Base-by-base conservation (phyloP, 2,113 vertebrate genomes). In the Crotalus helleri region DNA sequence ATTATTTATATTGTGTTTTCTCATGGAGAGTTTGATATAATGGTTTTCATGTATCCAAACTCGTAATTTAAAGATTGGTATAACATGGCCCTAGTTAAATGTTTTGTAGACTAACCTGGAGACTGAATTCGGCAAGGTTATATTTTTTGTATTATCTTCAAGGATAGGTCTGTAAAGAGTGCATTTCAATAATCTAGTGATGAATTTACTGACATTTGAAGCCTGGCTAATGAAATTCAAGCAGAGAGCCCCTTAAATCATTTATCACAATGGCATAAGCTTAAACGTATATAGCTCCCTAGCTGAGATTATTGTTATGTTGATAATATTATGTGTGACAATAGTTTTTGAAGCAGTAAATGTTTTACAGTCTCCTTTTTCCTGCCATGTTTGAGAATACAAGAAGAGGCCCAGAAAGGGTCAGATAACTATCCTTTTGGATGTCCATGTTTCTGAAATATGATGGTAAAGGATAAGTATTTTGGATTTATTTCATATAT, bases 401-500 rank as follows among this genome's bases (percentile, higher is more conserved):
- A 85, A 29, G 2, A 29, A 21, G n/a, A 51, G 21, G 11, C 5
- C 10, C 33, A 54, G 13, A 33, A n/a, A 15, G 46, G 23, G 7
- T 33, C 49, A 44, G 5, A 33, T 57, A 55, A 74, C 10, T 7
- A 24, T 92, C 21, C 29, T 58, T 26, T 54, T 21, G n/a, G 21
- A 15, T 15, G 11, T 58, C n/a, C 64, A 46, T 29, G 12, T 92
- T 91, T 51, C 89, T 0, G 5, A 59, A 89, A 26, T 29, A 85
- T 91, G 61, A 0, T 26, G 0, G 0, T 0, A 57, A 95, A 93
- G 0, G 4, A 3, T 88, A 29, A 51, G 64, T 3, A 58, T 15
- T 88, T 95, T 91, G 51, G 46, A 9, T 94, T 95, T 94, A 21
- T 54, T 85, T 92, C 0, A 0, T 53, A 57, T 92, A 85, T 64